These are phyloP conservation scores for Zele albiditarsus DNA, from an alignment of 2,888 invertebrate species.

Conservation along the genomic window DNA sequence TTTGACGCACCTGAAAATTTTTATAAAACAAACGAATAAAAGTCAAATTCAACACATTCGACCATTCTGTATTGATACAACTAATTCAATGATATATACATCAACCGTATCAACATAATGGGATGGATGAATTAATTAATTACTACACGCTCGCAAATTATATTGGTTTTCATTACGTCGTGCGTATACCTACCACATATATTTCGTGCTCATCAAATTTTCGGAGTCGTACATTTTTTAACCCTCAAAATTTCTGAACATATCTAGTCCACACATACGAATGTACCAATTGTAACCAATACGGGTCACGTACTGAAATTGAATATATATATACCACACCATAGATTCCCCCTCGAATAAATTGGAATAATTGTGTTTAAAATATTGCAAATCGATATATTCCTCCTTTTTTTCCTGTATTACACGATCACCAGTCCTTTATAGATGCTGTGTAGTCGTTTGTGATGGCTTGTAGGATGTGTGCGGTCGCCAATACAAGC, in stretches of 20 bases:
- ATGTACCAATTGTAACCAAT: not conserved
- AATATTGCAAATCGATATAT: not conserved
- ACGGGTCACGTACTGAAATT: not conserved
- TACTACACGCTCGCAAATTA: not conserved
- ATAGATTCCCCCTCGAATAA: not conserved
- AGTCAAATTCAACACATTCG: too few species aligned
- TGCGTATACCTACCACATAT: conserved; percentile 3
- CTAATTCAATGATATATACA: not conserved
- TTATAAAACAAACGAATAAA: not conserved
- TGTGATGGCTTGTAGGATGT: too few species aligned
- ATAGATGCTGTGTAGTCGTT: too few species aligned
- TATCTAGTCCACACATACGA: not conserved
- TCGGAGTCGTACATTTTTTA: not conserved
- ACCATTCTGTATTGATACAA: not conserved
- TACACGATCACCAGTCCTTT: too few species aligned
- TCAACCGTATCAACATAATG: too few species aligned
- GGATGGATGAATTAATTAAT: too few species aligned
- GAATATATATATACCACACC: not conserved
- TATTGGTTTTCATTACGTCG: not conserved
- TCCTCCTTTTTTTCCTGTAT: too few species aligned
- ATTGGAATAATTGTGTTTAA: not conserved
- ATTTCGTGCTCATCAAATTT: not conserved
- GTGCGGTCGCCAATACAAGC: not conserved
- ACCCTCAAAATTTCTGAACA: not conserved
- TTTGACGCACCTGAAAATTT: not conserved